Evolutionary conservation across 2,113 vertebrate species (phyloP), one percentile per base, ranked within the genome.

Genomic region (Sminthopsis crassicaudata): DNA sequence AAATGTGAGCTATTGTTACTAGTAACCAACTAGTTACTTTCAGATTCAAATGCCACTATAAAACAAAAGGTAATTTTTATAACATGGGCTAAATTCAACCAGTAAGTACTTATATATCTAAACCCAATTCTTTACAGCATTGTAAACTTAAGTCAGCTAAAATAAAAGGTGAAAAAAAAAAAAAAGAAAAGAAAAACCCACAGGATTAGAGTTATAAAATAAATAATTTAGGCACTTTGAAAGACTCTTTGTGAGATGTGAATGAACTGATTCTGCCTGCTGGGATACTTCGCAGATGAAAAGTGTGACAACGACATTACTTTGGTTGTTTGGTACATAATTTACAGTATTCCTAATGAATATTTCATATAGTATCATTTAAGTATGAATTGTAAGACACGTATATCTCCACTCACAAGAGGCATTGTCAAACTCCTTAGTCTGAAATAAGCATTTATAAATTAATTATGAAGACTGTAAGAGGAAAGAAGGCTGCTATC

Each of bases 171-270:
- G 84, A 92, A 76, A 42, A 91, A 93, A 11, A 11, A 88, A 76
- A 60, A 92, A 76, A 42, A 91, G 92, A 11, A 11, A 88, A 76
- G 26, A 88, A 89, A 52, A 84, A 88, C 94, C 93, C 93, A 93
- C 54, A 96, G 27, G 90, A 93, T 46, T 97, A 92, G 24, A 96
- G 46, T 54, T 25, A 30, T 95, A 95, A 93, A 94, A 97, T 98
- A 96, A 98, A 98, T 98, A 98, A 98, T 98, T 97, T 96, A 98
- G 98, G 97, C 92, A 95, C 95, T 57, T 97, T 97, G 95, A 97
- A 96, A 97, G 97, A 98, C 91, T 97, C 96, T 98, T 98, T 96
- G 93, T 97, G 96, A 97, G 91, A 93, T 97, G 96, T 92, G 96
- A 98, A 92, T 93, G 84, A 97, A 95, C 97, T 97, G 94, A 96